These are phyloP conservation scores for Rhagologus leucostigma DNA, from an alignment of 2,113 vertebrate species.

Conservation along the genomic window DNA sequence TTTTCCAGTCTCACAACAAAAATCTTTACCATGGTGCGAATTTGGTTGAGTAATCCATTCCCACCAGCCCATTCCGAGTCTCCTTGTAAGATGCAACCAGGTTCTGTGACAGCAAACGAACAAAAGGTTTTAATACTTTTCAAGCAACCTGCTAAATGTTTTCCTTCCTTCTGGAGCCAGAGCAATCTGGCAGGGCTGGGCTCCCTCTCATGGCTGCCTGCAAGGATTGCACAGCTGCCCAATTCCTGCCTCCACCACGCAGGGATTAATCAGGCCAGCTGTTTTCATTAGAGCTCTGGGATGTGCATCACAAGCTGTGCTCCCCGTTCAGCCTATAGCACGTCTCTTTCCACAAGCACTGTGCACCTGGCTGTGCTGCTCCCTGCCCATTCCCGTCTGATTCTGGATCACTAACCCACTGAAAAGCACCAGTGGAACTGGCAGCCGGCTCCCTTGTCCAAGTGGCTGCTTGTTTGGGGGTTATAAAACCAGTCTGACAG, in stretches of 20 bases:
- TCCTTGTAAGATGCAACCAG: constrained; percentile 80
- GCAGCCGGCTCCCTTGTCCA: fast-evolving
- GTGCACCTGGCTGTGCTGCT: not conserved
- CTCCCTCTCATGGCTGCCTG: not conserved
- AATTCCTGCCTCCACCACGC: not conserved
- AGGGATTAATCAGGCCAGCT: not conserved
- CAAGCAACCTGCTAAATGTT: not conserved
- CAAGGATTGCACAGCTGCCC: not conserved
- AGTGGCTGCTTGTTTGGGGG: not conserved
- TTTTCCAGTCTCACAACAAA: not conserved
- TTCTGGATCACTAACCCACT: not conserved
- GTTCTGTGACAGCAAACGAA: constrained; percentile 56
- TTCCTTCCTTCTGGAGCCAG: not conserved
- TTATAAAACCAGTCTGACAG: not conserved
- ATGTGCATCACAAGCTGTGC: not conserved
- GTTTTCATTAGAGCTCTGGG: not conserved
- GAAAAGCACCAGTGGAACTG: not conserved
- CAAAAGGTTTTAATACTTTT: not conserved
- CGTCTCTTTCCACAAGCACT: not conserved
- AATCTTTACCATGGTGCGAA: constrained; percentile 77
- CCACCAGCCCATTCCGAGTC: constrained; percentile 78
- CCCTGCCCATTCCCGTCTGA: not conserved
- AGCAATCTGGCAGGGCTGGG: not conserved
- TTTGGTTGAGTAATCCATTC: constrained; percentile 82
- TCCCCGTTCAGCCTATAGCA: not conserved